Evolutionary conservation across 2,888 invertebrate species (phyloP), one percentile per base, ranked within the genome.

Genomic region (Andrena haemorrhoa): DNA sequence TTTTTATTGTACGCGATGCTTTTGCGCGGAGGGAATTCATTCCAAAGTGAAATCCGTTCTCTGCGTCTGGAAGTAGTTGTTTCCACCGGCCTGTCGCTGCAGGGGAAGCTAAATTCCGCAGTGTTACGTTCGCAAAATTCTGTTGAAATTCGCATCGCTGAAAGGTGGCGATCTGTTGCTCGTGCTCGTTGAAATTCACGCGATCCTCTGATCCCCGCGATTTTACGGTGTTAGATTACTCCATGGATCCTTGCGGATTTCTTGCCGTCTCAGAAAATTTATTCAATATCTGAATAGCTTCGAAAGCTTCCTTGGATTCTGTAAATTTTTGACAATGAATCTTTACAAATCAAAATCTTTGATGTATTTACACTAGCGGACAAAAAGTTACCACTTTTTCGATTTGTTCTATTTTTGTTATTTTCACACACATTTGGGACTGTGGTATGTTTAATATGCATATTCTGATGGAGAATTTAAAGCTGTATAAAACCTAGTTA

Each of bases 1-100:
- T 80, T 80, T 80, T 72, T 79, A 79, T 80, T 79, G 79, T 71
- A 49, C 79, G 66, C 71, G 66, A 49, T 71, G 63, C 80, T 33
- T 63, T 66, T 31, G 66, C 61, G n/a, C 29, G 66, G 66, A 61
- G 72, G 35, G 66, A 33, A 72, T 79, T 80, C 80, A 63, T 79
- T 72, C 79, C 35, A 79, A 79, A 79, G 80, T 61, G 80, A 80
- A 79, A 80, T 79, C 71, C 80, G 49, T 79, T 33, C 63, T 53
- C 10, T 47, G 1, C 7, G 60, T 29, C 26, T 35, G 47, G 35
- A 71, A 71, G 31, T 79, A 61, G 31, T 71, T 70, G 60, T 71
- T 49, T 66, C 47, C 56, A 16, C 3, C 53, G 63, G 2, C 7
- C 29, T 35, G 35, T 6, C 10, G 41, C 60, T 5, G n/a, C 2